Conservation (phyloP, 2,113 vertebrate species). For the Muscicapa adusta region DNA sequence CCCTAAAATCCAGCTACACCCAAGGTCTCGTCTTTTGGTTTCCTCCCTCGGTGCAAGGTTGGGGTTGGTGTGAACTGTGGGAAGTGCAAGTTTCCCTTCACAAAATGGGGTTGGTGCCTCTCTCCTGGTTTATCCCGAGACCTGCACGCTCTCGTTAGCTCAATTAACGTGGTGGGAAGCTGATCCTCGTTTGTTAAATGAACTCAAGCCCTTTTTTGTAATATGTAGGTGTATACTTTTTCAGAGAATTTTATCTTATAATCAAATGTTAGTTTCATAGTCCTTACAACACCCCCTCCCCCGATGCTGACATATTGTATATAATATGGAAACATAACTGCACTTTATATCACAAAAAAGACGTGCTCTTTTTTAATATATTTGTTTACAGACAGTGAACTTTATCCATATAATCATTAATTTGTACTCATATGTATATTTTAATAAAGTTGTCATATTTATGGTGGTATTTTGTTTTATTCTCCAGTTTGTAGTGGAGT, state of each 20-base stretch:
- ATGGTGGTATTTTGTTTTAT: slow-evolving; percentile 45
- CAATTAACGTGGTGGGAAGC: not conserved
- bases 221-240: slow-evolving; percentile 57
- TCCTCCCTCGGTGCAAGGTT: not conserved
- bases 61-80: not conserved
- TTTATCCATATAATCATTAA: slow-evolving; percentile 56
- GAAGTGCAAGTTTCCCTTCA: not conserved
- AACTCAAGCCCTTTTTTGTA: not conserved
- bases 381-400: slow-evolving; percentile 68
- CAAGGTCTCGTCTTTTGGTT: not conserved
- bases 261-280: not conserved
- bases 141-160: not conserved
- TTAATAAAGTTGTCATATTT: slow-evolving; percentile 81
- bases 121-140: not conserved
- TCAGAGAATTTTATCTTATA: slow-evolving; percentile 35
- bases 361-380: slow-evolving; percentile 48
- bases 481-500: not conserved
- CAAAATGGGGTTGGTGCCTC: not conserved
- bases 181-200: not conserved
- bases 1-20: not conserved
- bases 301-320: slow-evolving; percentile 32
- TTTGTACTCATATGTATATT: slow-evolving; percentile 63
- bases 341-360: slow-evolving; percentile 64
- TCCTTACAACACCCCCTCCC: not conserved
- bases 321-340: slow-evolving; percentile 66